Evolutionary conservation across 2,797 vertebrate species (phyloP), one percentile per base, ranked within the genome.

Genomic region (Echeneis naucrates): DNA sequence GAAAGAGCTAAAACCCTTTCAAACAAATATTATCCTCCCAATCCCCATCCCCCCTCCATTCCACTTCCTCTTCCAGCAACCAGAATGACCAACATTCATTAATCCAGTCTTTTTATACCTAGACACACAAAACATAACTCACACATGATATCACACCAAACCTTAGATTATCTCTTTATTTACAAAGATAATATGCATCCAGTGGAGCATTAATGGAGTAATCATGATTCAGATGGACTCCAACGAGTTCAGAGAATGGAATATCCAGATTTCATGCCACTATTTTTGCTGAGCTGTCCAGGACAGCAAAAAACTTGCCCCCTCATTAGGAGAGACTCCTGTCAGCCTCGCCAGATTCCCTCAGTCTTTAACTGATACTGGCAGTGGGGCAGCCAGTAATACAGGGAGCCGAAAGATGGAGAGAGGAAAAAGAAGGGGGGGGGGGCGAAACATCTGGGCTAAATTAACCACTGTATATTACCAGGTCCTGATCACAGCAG

Each of bases 401-500:
- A 82, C 81, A 75, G 59, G 63, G 80, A 91, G 83, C 78, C 63
- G 68, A 82, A 51, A 64, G 71, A 78, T 54, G 68, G 75, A 81
- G 70, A 45, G 51, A 27, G 50, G 14, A 80, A 52, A 52, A 72
- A 67, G 54, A 57, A 64, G 44, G 50, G 2, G 35, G 17, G 24
- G 12, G 33, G 26, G 52, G 35, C 48, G 54, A 23, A 45, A 72
- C 88, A 91, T 92, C 88, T 93, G 90, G 75, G 72, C 70, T 52
- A 75, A 87, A 79, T 91, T 93, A 89, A 79, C 24, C 58, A 71
- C 75, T 68, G 72, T 77, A 68, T 78, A 78, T 87, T 73, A 88
- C 80, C 63, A 78, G 82, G 86, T 66, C 73, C 77, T 85, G 84
- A 83, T 85, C 77, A 38, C 66, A 77, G 58, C 73, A 77, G 71